These are phyloP conservation scores for Drosophila leonis DNA, from an alignment of 2,888 invertebrate genomes.

Conservation along the genomic window DNA sequence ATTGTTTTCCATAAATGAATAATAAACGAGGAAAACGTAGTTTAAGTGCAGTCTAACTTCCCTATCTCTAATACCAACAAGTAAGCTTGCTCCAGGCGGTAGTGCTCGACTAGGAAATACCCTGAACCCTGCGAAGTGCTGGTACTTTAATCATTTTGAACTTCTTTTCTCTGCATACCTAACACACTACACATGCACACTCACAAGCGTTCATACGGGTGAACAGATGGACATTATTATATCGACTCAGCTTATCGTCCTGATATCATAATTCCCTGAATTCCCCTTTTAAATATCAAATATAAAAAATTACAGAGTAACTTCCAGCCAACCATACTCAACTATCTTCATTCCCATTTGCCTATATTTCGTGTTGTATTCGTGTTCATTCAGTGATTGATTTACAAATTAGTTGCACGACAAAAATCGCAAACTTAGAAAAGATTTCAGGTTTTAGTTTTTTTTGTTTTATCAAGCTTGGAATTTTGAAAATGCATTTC, in stretches of 20 bases:
- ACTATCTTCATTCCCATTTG: slow-evolving; percentile 11
- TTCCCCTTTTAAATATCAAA: not conserved
- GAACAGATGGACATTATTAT: too few relatives aligned
- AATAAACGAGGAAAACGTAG: not conserved
- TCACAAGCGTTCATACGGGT: too few relatives aligned
- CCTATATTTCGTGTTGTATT: slow-evolving; percentile 21
- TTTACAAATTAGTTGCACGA: slow-evolving; percentile 65
- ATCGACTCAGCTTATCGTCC: too few relatives aligned
- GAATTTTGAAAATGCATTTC: slow-evolving; percentile 71
- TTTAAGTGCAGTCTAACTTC: not conserved
- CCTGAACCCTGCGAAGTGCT: not conserved
- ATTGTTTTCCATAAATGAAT: not conserved
- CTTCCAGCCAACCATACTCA: not conserved
- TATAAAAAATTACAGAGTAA: not conserved
- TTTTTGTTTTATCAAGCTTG: slow-evolving; percentile 32
- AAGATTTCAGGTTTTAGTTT: slow-evolving; percentile 42
- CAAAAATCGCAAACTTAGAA: slow-evolving; percentile 30
- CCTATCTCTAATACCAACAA: not conserved
- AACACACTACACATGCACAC: too few relatives aligned
- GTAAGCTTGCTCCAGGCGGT: not conserved
- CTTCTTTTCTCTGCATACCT: too few relatives aligned
- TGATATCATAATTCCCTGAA: too few relatives aligned
- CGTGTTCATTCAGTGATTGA: slow-evolving; percentile 38
- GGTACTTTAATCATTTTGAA: not conserved
- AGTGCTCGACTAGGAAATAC: not conserved